phyloP scores from a whole-genome alignment of 2,113 vertebrate genomes.

The Podarcis muralis region DNA sequence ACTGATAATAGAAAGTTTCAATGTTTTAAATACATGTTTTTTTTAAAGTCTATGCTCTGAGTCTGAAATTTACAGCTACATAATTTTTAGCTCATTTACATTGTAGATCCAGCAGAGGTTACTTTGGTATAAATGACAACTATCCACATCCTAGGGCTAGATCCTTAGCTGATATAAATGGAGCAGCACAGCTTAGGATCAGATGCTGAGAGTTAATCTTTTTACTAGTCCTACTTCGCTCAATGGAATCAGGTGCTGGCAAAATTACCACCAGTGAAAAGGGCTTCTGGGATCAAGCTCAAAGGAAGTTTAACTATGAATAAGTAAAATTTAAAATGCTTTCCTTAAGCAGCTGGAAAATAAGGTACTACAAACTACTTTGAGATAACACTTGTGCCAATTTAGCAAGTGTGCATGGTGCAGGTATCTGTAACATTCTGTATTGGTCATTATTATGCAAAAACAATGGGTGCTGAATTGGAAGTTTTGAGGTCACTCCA shows the following conservation, averaged over 20 bases:
- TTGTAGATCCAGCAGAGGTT: background rate
- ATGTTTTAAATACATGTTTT: background rate
- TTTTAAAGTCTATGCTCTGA: background rate
- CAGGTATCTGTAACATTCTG: slow-evolving; percentile 14
- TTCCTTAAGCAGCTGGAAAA: background rate
- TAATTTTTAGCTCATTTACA: background rate
- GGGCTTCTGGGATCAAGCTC: background rate
- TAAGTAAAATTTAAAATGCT: background rate
- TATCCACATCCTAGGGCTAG: background rate
- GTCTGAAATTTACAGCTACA: background rate
- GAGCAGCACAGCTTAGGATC: background rate
- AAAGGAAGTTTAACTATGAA: background rate
- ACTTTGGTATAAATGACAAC: background rate
- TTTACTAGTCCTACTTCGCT: background rate
- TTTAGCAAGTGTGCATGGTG: slow-evolving; percentile 4
- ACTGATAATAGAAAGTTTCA: slow-evolving; percentile 60
- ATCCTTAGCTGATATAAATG: background rate
- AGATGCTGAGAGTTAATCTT: background rate
- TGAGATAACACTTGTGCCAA: slow-evolving; percentile 11
- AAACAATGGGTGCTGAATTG: background rate
- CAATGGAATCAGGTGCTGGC: background rate
- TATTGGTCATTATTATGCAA: slow-evolving; percentile 56
- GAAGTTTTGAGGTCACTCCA: background rate
- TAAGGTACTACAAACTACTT: background rate
- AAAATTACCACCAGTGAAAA: background rate